Conservation (phyloP, 2,888 invertebrate species). For the Pocota personata region DNA sequence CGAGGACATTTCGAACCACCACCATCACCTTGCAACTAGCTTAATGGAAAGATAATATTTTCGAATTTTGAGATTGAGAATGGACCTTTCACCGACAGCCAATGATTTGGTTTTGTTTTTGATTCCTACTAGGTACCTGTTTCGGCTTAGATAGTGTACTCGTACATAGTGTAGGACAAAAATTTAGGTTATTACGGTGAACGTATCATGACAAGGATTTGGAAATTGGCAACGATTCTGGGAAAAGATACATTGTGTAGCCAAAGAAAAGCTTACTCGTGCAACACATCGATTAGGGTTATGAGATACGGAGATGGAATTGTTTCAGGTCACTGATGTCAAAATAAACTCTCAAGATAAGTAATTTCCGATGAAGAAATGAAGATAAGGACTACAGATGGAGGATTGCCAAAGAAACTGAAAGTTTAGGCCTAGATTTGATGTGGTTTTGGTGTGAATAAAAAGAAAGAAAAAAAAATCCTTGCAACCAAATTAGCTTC, state of each 20-base stretch:
- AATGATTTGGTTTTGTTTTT: conserved; percentile 24
- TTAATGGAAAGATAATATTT: conserved; percentile 65
- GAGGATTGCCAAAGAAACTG: no score
- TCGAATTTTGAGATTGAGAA: conserved; percentile 35
- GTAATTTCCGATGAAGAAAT: not conserved
- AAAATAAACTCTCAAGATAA: conserved; percentile 2
- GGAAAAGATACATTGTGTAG: conserved; percentile 17
- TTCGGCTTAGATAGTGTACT: not conserved
- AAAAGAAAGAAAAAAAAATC: not conserved
- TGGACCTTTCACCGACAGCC: conserved; percentile 44
- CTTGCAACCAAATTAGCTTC: not conserved
- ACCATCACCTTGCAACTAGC: not conserved
- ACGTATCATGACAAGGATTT: not conserved
- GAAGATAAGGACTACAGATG: not conserved
- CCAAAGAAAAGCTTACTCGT: conserved; percentile 16
- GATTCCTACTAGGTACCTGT: conserved; percentile 28
- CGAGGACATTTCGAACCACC: not conserved
- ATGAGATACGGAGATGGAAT: conserved; percentile 23
- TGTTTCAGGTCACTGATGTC: conserved; percentile 43
- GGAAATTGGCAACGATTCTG: conserved; percentile 53
- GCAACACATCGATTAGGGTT: conserved; percentile 49
- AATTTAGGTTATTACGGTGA: conserved; percentile 48
- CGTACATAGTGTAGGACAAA: not conserved
- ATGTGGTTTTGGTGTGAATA: not conserved
- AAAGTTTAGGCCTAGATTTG: not conserved